A percentile compares a stretch with the other conserved stretches of the same genome.
Conservation (phyloP, 2,888 invertebrate genomes). For the Drosophila borealis region DNA sequence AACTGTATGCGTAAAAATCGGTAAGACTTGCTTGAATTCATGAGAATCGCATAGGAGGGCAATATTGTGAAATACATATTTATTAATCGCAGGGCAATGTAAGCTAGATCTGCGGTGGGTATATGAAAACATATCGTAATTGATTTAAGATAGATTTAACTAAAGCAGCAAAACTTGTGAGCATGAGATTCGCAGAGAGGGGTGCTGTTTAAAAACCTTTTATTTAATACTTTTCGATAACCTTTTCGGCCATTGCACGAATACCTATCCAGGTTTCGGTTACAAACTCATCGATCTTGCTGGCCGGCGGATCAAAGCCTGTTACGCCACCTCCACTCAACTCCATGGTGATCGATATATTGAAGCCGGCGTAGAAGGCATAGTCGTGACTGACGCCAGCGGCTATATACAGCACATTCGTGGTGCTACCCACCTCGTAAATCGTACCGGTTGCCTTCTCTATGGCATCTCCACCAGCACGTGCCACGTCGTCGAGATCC, state of each 20-base stretch:
- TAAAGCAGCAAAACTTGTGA: no score
- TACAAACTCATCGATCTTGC: slow-evolving; percentile 86
- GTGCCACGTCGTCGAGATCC: slow-evolving; percentile 84
- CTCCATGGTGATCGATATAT: slow-evolving; percentile 88
- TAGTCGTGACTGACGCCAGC: slow-evolving; percentile 89
- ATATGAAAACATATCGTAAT: no score
- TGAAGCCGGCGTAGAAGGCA: slow-evolving; percentile 86
- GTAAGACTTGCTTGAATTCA: no score
- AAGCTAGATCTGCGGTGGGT: no score
- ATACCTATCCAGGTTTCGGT: slow-evolving; percentile 87
- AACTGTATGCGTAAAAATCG: no score
- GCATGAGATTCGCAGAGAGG: no score
- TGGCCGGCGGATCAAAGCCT: slow-evolving; percentile 87
- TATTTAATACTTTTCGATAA: slow-evolving; percentile 74
- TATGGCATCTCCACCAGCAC: slow-evolving; percentile 83
- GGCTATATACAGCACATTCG: slow-evolving; percentile 85
- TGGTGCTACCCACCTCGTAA: slow-evolving; percentile 85
- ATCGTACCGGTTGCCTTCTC: slow-evolving; percentile 75
- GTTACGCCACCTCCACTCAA: slow-evolving; percentile 86
- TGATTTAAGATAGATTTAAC: no score
- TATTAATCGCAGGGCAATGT: no score
- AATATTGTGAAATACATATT: no score
- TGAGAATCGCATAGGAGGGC: no score
- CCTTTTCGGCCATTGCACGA: slow-evolving; percentile 81
- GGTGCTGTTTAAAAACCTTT: neutral